Conservation (phyloP, 1,140 invertebrate genomes). For the Uloborus diversus region DNA sequence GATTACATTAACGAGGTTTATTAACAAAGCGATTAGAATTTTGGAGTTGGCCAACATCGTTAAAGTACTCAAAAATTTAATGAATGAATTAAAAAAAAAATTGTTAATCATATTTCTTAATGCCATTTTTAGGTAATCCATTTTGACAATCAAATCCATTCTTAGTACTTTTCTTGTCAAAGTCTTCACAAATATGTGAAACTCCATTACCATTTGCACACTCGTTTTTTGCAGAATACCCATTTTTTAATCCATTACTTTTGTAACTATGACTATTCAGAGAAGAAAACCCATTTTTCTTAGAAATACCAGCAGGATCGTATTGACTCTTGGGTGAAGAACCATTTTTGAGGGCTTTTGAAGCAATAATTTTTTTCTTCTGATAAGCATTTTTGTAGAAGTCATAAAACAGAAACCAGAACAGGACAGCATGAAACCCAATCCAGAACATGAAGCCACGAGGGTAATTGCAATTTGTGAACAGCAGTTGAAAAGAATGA, state of each 20-base stretch:
- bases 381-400: conserved; percentile 87
- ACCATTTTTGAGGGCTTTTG: not conserved
- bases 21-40: not conserved
- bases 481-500: conserved; percentile 70
- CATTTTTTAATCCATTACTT: not conserved
- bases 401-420: conserved; percentile 91
- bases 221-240: not conserved
- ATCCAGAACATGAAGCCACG: conserved; percentile 89
- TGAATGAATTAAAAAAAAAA: not conserved
- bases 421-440: conserved; percentile 89
- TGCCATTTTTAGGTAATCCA: not conserved
- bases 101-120: conserved; percentile 3
- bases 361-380: conserved; percentile 67
- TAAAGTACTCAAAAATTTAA: not conserved
- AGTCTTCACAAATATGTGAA: not conserved
- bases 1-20: not conserved
- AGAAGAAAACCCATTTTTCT: not conserved
- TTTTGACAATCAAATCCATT: not conserved
- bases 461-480: conserved; percentile 66
- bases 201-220: not conserved
- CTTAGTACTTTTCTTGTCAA: not conserved
- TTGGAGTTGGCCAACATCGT: not conserved
- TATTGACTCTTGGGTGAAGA: not conserved
- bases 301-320: not conserved
- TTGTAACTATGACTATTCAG: not conserved